Base-by-base conservation (phyloP, 37 sponge, comb jelly and placozoan species). In the Halichondria panicea region DNA sequence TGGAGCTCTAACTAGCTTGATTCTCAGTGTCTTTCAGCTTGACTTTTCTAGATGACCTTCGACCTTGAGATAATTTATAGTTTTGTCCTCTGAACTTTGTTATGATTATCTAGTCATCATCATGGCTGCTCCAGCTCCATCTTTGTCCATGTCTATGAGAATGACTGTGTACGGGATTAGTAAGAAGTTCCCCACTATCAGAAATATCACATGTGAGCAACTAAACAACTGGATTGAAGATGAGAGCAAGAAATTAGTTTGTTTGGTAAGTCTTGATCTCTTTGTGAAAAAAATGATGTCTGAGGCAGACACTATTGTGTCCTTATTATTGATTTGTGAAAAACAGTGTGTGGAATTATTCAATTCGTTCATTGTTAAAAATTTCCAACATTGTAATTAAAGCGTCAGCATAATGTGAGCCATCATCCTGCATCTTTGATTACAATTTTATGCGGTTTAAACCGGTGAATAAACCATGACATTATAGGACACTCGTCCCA, bases 401-500 rank as follows among this genome's bases (percentile, higher is more conserved):
- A 18, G 22, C 18, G 41, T 72, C 8, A 21, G 57, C 28, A 57
- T 13, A 13, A 9, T 57, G 36, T 57, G 9, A 6, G 8, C 22
- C n/a, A n/a, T n/a, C n/a, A n/a, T n/a, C n/a, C n/a, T n/a, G n/a
- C n/a, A n/a, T n/a, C n/a, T n/a, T n/a, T n/a, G n/a, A n/a, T n/a
- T n/a, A n/a, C n/a, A n/a, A n/a, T n/a, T n/a, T 34, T 34, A 8
- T 34, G 13, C 19, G 34, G 54, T 55, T 71, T 8, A 43, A 54
- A 28, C 24, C 43, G 55, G 60, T 61, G n/a, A n/a, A n/a, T n/a
- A n/a, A n/a, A n/a, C n/a, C n/a, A n/a, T n/a, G n/a, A n/a, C 4
- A 9, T 12, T 66, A 4, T 30, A 93, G 93, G 93, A 93, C 48
- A 79, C 82, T n/a, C 50, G 93, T 21, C 63, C 70, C 2, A 15